Evolutionary conservation across 1,140 invertebrate species (phyloP), one percentile per base, ranked within the genome.

Genomic region (Chionoecetes opilio): DNA sequence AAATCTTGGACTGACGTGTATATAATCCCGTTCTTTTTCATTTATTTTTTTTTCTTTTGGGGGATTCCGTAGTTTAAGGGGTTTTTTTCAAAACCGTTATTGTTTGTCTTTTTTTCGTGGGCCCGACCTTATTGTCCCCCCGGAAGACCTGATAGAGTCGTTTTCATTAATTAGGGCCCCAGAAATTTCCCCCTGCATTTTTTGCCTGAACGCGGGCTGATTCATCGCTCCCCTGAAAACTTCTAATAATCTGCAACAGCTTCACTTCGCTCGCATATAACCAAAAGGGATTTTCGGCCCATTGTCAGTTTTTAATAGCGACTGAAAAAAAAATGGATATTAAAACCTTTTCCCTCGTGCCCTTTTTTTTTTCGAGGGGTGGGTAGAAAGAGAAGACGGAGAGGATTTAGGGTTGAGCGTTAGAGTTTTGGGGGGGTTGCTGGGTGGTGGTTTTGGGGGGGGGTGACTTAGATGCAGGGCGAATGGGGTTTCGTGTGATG

Each of bases 251-350:
- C n/a, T 75, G 63, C 63, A 75, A 75, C 63, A 75, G 63, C 63
- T n/a, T n/a, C 21, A 75, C 63, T 75, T 21, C 11, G 63, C 63
- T 3, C n/a, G 21, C n/a, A 3, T 75, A 21, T 5, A 75, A n/a
- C 63, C 26, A 75, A 26, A 75, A 75, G n/a, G n/a, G 63, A 26
- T n/a, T 75, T 26, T 17, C 21, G n/a, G 21, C 11, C n/a, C 63
- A 75, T 75, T 75, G 63, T 75, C 63, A 75, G n/a, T 75, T 75
- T 75, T 26, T 75, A 75, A 75, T 75, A n/a, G 63, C 63, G 63
- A 75, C 63, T n/a, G 21, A 26, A 26, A 26, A 21, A 21, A 75
- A 75, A 75, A 75, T 75, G 63, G 21, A 75, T 75, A 8, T n/a
- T n/a, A 3, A n/a, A n/a, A n/a, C n/a, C n/a, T n/a, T 26, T 75